Conservation (phyloP, 1,140 invertebrate species). For the Druon quercuslanigerum region DNA sequence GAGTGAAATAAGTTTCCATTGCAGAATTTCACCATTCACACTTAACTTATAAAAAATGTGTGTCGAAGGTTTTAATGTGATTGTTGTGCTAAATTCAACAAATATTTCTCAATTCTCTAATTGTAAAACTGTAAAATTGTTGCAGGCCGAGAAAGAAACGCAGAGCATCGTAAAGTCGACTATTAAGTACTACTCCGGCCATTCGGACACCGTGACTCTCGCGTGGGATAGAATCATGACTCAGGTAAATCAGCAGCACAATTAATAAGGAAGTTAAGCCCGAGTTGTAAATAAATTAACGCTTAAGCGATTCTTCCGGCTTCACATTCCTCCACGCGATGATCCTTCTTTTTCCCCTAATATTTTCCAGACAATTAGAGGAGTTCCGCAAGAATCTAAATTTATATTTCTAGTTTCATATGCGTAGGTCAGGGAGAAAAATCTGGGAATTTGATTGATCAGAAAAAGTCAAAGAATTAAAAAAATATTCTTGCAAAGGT, state of each 20-base stretch:
- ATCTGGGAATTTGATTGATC: too few relatives aligned
- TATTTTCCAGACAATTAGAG: not conserved
- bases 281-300: conserved; percentile 33
- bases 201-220: conserved; percentile 78
- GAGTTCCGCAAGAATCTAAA: not conserved
- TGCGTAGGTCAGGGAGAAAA: not conserved
- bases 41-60: too few relatives aligned
- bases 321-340: conserved; percentile 26
- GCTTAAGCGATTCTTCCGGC: conserved; percentile 29
- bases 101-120: not conserved
- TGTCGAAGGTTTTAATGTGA: too few relatives aligned
- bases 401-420: not conserved
- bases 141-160: conserved; percentile 76
- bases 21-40: too few relatives aligned
- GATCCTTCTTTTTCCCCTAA: not conserved
- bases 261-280: conserved; percentile 34
- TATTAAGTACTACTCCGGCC: conserved; percentile 76
- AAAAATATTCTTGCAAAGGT: too few relatives aligned
- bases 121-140: conserved; percentile 19
- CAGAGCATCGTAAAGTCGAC: conserved; percentile 78
- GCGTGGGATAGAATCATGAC: conserved; percentile 82
- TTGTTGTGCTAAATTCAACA: too few relatives aligned
- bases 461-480: too few relatives aligned
- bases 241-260: conserved; percentile 64
- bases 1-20: too few relatives aligned